Base-by-base conservation (phyloP, 2,888 invertebrate genomes). In the Chloroclysta siterata region DNA sequence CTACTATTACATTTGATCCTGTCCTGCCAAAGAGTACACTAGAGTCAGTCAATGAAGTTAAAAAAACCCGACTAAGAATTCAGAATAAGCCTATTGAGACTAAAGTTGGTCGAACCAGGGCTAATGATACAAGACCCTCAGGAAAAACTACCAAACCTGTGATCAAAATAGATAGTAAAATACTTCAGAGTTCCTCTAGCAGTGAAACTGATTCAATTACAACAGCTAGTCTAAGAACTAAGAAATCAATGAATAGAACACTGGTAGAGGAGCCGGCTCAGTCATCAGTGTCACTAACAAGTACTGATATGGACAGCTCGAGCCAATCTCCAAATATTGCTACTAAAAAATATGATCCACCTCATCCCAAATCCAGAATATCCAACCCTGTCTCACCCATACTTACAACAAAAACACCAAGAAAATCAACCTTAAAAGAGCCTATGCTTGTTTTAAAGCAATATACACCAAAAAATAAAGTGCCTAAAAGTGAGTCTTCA, bases 401-500 rank as follows among this genome's bases (percentile, higher is more conserved):
- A 8, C 15, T 62, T 22, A 48, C 47, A 36, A 41, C 52, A 10
- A 67, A 63, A 29, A 60, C 70, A 15, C 59, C 70, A 11, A 62
- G 54, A 36, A 69, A 63, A 36, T 57, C 46, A 15, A 67, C 51
- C 11, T 6, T 33, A 3, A 48, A 36, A 36, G 56, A 60, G 0
- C 51, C 60, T 6, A 13, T 11, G 0, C 28, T 1, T 71, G 74
- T 15, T 66, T 71, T 2, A 10, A 54, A 47, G 22, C 60, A 48
- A 48, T 54, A 51, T n/a, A 87, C 86, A 41, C 85, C 85, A 15
- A 80, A 77, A 33, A 82, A 77, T 39, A 66, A 70, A 1, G 71
- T 88, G 17, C 89, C 89, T 1, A 88, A 83, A 65, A 89, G 88
- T 72, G 90, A 87, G 69, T 93, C 88, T 0, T 84, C 79, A 44